phyloP scores from a whole-genome alignment of 2,113 vertebrate species.

The Tragulus kanchil region DNA sequence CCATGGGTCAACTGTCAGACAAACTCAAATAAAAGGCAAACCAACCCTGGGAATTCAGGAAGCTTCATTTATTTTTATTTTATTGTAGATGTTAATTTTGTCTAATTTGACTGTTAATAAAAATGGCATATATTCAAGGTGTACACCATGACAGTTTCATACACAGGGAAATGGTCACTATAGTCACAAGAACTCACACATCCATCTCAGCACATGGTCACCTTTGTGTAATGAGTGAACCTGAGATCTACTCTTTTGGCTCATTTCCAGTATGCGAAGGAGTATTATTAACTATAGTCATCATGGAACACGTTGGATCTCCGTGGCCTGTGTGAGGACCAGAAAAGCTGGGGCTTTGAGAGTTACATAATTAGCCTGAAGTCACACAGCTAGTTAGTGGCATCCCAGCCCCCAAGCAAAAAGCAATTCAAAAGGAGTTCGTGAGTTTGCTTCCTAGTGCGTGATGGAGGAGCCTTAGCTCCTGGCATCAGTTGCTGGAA shows the following conservation, averaged over 20 bases:
- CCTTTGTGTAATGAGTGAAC: background rate
- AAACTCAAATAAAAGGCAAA: background rate
- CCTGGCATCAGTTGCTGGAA: background rate
- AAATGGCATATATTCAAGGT: background rate
- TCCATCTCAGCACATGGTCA: background rate
- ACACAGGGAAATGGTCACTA: background rate
- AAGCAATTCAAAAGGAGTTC: constrained; percentile 57
- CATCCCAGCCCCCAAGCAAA: constrained; percentile 37
- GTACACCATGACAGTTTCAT: background rate
- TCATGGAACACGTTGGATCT: background rate
- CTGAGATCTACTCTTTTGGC: background rate
- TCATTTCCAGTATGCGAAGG: background rate
- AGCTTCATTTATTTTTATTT: background rate
- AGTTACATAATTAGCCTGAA: constrained; percentile 64
- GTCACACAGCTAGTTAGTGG: constrained; percentile 58
- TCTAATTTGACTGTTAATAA: background rate
- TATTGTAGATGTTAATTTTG: background rate
- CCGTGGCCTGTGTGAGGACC: no score
- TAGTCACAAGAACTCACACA: background rate
- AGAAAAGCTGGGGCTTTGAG: constrained; percentile 50
- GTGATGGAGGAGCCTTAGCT: background rate
- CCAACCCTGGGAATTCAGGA: background rate
- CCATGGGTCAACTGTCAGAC: background rate
- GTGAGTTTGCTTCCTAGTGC: constrained; percentile 5
- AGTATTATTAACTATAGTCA: background rate